Evolutionary conservation across 2,888 invertebrate species (phyloP), one percentile per base, ranked within the genome.

Genomic region (Pristionchus fissidentatus): DNA sequence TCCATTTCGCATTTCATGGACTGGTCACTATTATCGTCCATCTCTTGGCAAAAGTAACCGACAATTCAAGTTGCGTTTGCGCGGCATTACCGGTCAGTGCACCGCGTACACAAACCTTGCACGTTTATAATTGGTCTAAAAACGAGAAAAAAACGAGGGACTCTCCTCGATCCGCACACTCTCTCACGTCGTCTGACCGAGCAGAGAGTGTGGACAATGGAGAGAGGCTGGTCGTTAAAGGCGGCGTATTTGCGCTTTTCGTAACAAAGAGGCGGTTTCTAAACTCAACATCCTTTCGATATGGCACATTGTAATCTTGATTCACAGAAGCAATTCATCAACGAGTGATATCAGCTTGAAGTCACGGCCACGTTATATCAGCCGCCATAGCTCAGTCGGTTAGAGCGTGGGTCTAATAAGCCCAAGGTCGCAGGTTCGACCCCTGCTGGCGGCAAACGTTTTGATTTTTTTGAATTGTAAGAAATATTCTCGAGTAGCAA

Each of bases 361-460:
- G n/a, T n/a, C n/a, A n/a, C n/a, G n/a, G n/a, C n/a, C n/a, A n/a
- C n/a, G n/a, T n/a, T n/a, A n/a, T n/a, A 52, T 77, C 32, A 7
- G 83, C 75, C 81, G 82, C 82, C 84, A 84, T 84, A 85, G 85
- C 85, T 85, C 85, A 85, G 85, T 85, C 84, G 85, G 85, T 85
- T 85, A 85, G 85, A 85, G 85, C 85, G 82, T 85, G 85, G 85
- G 85, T 85, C 85, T 85, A 85, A 85, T 85, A 85, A 85, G 85
- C 85, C 85, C 85, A 85, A 85, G 84, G 85, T 85, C 85, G 85
- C 85, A 85, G 85, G 85, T 84, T 81, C 80, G 80, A 81, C 80
- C 62, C 80, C 62, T 79, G 79, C 79, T 79, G 79, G 79, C 79
- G 79, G 79, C 79, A 79, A 79, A 79, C 26, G 38, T 70, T 70